phyloP scores from a whole-genome alignment of 2,113 vertebrate species.

The Cepphus grylle region DNA sequence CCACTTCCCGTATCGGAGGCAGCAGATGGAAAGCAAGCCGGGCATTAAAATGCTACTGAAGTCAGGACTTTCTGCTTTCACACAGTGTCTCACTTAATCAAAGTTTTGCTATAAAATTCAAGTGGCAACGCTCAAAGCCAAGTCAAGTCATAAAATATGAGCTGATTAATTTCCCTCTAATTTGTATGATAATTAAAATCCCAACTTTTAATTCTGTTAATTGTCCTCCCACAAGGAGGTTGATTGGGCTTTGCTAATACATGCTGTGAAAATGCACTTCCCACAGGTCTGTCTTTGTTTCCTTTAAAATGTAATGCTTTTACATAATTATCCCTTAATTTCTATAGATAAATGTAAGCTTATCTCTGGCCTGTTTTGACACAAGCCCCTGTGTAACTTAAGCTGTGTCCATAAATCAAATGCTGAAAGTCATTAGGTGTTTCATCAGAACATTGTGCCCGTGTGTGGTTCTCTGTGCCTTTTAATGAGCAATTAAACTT shows the following conservation, averaged over 20 bases:
- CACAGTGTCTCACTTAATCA: constrained; percentile 75
- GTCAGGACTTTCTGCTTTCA: constrained; percentile 58
- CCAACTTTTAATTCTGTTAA: constrained; percentile 77
- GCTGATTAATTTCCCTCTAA: constrained; percentile 80
- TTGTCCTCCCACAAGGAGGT: constrained; percentile 76
- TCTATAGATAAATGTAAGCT: constrained; percentile 56
- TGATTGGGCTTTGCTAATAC: constrained; percentile 69
- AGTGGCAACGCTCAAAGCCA: constrained; percentile 38
- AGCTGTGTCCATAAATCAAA: constrained; percentile 64
- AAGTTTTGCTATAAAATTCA: constrained; percentile 69
- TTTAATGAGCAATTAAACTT: constrained; percentile 61
- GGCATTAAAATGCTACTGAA: background rate
- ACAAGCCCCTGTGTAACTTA: background rate
- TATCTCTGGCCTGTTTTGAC: constrained; percentile 53
- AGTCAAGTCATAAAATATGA: constrained; percentile 68
- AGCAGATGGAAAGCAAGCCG: background rate
- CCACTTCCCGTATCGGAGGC: background rate
- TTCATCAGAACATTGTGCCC: constrained; percentile 32
- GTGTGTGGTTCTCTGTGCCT: constrained; percentile 1
- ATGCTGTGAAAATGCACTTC: constrained; percentile 59
- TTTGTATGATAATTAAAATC: constrained; percentile 83
- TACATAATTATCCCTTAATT: constrained; percentile 57
- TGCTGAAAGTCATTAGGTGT: constrained; percentile 45
- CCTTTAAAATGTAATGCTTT: constrained; percentile 41
- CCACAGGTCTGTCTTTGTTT: constrained; percentile 61